Base-by-base conservation (phyloP, 1,140 invertebrate genomes). In the Hylaeus volcanicus region DNA sequence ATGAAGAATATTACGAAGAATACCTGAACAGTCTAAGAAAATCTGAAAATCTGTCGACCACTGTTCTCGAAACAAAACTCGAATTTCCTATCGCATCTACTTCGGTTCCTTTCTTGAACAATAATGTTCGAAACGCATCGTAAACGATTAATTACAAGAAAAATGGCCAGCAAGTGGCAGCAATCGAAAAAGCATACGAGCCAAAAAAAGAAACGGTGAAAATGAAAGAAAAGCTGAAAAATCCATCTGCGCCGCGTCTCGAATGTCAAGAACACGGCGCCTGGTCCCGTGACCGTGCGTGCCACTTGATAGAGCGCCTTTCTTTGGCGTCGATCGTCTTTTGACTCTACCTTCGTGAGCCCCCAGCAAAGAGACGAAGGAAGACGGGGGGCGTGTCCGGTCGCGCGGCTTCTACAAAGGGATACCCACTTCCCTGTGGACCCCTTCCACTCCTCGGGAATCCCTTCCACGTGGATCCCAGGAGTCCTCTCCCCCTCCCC, bases 391-490 rank as follows among this genome's bases (percentile, higher is more conserved):
- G 92, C 92, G 92, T 93, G 92, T 89, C 91, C 85, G 89, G 87
- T 83, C 89, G 86, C 73, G 90, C 91, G 91, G 89, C 90, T 90
- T 88, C 82, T 86, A 93, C 91, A 93, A 93, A 92, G 91, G 89
- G 87, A 87, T 91, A 85, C 88, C 91, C 88, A 91, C 91, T 91
- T 91, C 86, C 89, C 86, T 81, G 78, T 88, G 76, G 83, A 88
- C 83, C 88, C 88, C 90, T 86, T 84, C 89, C 88, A 90, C 82
- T 84, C 60, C 76, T 83, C 76, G 76, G 60, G 77, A 74, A 88
- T 85, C 87, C 90, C 90, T 91, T 84, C 90, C 86, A 85, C 81
- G 81, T 87, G 82, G 86, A 81, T 78, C 79, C 69, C 81, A 75
- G 84, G 73, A 85, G 79, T 85, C 74, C 77, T 76, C 56, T 53